Evolutionary conservation across 2,888 invertebrate species (phyloP).

Genomic region (Mythimna loreyi): DNA sequence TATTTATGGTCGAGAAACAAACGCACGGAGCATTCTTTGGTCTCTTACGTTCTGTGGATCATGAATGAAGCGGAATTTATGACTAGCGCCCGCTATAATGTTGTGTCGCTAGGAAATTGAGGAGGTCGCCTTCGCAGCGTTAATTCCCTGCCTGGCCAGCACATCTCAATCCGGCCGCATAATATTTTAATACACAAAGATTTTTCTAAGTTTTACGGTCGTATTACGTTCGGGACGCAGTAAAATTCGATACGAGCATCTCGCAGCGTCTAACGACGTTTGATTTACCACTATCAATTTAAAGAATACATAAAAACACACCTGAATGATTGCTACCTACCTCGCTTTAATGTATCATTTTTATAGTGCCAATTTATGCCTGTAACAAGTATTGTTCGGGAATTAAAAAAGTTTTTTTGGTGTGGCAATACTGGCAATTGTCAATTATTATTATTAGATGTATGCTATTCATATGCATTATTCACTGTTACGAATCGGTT

Average conservation of each 20-base stretch:
- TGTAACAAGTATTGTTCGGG: conserved; percentile 57
- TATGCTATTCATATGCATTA: conserved; percentile 83
- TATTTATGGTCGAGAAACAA: conserved; percentile 89
- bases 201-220: conserved; percentile 89
- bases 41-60: conserved; percentile 76
- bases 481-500: conserved; percentile 89
- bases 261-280: conserved; percentile 81
- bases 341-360: conserved; percentile 75
- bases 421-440: conserved; percentile 63
- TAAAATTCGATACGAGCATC: conserved; percentile 88
- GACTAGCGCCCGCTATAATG: conserved; percentile 83
- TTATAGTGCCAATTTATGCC: conserved; percentile 78
- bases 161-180: conserved; percentile 76
- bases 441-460: conserved; percentile 82
- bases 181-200: conserved; percentile 79
- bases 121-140: conserved; percentile 67
- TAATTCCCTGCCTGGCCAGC: conserved; percentile 47
- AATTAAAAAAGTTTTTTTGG: conserved; percentile 51
- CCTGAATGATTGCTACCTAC: conserved; percentile 81
- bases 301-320: conserved; percentile 84
- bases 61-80: conserved; percentile 89
- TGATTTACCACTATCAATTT: conserved; percentile 88
- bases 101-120: conserved; percentile 76
- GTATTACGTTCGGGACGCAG: conserved; percentile 80
- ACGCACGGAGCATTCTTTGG: conserved; percentile 79